A percentile compares a stretch with the other conserved stretches of the same genome.
Conservation (phyloP, 2,888 invertebrate species). For the Macaria notata region DNA sequence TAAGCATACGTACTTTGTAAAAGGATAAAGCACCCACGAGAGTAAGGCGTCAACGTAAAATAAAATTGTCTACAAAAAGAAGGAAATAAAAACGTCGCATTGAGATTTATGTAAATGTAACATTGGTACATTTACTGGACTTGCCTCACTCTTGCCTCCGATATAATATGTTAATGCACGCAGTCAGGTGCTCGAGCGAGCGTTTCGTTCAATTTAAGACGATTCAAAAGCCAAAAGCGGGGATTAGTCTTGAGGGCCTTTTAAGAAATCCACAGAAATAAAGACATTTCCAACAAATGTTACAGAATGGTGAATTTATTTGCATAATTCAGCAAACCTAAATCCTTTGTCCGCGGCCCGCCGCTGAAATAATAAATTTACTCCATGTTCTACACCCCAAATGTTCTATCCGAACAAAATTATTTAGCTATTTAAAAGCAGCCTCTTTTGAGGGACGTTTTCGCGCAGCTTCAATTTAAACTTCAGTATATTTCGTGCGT, state of each 20-base stretch:
- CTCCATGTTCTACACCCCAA: slow-evolving; percentile 71
- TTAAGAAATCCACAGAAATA: slow-evolving; percentile 78
- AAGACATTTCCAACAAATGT: slow-evolving; percentile 81
- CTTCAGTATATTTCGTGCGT: slow-evolving; percentile 38
- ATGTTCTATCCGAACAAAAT: slow-evolving; percentile 72
- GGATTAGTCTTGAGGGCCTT: slow-evolving; percentile 69
- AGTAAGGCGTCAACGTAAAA: slow-evolving; percentile 33
- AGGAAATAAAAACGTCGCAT: slow-evolving; percentile 42
- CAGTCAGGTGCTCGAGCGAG: slow-evolving; percentile 51
- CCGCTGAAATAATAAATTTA: slow-evolving; percentile 78
- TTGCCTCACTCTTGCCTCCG: slow-evolving; percentile 35
- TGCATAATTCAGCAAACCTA: slow-evolving; percentile 80
- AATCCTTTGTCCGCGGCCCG: slow-evolving; percentile 77
- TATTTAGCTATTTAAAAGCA: slow-evolving; percentile 69
- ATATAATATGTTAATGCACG: slow-evolving; percentile 47
- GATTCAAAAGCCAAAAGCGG: slow-evolving; percentile 66
- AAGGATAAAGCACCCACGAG: slow-evolving; percentile 27
- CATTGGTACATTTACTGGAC: slow-evolving; percentile 13
- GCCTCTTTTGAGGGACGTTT: slow-evolving; percentile 50
- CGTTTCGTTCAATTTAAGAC: slow-evolving; percentile 55
- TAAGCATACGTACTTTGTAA: slow-evolving; percentile 21
- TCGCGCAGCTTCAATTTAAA: slow-evolving; percentile 45
- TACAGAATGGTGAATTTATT: slow-evolving; percentile 81
- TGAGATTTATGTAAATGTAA: slow-evolving; percentile 46
- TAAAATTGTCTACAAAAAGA: slow-evolving; percentile 37